Conservation (phyloP, 2,888 invertebrate species). For the Saturnia japonica region DNA sequence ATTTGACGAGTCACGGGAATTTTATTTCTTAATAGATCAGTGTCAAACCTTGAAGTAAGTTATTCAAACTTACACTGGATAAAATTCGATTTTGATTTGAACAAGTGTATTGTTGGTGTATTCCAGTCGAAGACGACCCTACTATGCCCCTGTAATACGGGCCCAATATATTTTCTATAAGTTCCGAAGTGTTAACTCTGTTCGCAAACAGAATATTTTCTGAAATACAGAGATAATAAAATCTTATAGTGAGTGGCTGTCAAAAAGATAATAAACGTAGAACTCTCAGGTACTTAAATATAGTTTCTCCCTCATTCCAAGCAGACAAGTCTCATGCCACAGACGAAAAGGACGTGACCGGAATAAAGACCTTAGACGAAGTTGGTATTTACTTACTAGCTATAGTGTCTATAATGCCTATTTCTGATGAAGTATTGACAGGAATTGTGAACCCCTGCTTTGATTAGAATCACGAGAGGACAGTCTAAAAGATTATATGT, state of each 20-base stretch:
- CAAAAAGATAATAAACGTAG: not conserved
- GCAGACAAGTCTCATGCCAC: slow-evolving; percentile 6
- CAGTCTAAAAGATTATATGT: not conserved
- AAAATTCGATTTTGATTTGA: too few species aligned
- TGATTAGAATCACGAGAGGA: not conserved
- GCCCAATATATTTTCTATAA: not conserved
- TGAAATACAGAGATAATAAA: not conserved
- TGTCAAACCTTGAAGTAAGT: too few species aligned
- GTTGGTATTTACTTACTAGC: not conserved
- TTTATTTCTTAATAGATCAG: too few species aligned
- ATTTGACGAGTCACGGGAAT: too few species aligned
- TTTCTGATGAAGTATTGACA: not conserved
- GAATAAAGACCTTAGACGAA: not conserved
- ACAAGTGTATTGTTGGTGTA: not conserved
- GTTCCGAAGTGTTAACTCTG: not conserved
- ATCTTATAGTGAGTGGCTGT: not conserved
- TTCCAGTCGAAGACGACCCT: not conserved
- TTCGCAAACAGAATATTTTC: not conserved
- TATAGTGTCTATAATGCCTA: not conserved
- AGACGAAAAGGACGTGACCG: slow-evolving; percentile 3
- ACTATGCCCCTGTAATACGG: not conserved
- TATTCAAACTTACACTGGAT: too few species aligned
- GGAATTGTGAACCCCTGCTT: not conserved
- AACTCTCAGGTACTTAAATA: slow-evolving; percentile 8
- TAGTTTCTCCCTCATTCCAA: slow-evolving; percentile 8